phyloP scores from a whole-genome alignment of 2,888 invertebrate genomes.

The Platypus cylindrus region DNA sequence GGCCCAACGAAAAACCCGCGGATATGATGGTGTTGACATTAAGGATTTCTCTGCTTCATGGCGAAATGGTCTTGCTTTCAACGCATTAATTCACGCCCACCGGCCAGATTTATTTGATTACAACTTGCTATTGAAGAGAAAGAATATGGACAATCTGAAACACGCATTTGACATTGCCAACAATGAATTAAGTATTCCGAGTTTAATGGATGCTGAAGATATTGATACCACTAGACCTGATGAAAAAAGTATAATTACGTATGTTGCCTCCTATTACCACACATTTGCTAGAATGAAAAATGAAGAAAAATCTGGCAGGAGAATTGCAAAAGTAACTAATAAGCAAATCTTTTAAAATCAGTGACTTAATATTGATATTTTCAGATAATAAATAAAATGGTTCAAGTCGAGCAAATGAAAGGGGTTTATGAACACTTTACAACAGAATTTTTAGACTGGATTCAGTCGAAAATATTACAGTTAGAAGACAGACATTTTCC shows the following conservation, averaged over 20 bases:
- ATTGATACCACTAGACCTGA: conserved; percentile 89
- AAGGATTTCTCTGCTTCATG: conserved; percentile 88
- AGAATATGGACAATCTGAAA: conserved; percentile 91
- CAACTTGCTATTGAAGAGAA: conserved; percentile 61
- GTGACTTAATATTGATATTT: conserved; percentile 9
- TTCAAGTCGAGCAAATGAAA: conserved; percentile 89
- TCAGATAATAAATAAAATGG: conserved; percentile 91
- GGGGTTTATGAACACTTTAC: conserved; percentile 77
- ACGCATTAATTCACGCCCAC: conserved; percentile 96
- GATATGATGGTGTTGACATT: conserved; percentile 81
- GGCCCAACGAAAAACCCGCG: conserved; percentile 97
- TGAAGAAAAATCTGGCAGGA: conserved; percentile 91
- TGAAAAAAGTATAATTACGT: conserved; percentile 98
- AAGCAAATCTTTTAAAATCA: background rate
- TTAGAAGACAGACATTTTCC: conserved; percentile 81
- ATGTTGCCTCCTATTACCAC: conserved; percentile 98
- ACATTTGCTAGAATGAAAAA: conserved; percentile 99
- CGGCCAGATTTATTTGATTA: conserved; percentile 91
- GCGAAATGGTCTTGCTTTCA: conserved; percentile 94
- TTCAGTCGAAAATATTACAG: conserved; percentile 68
- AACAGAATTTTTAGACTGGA: conserved; percentile 85
- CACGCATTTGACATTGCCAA: conserved; percentile 95
- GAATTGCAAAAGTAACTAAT: conserved; percentile 81
- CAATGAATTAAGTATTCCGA: conserved; percentile 83
- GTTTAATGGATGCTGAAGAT: conserved; percentile 90